Percentiles rank a stretch among this genome's conserved stretches.
Evolutionary conservation across 2,113 vertebrate genomes (phyloP).

Genomic region (Machaerirhynchus nigripectus): DNA sequence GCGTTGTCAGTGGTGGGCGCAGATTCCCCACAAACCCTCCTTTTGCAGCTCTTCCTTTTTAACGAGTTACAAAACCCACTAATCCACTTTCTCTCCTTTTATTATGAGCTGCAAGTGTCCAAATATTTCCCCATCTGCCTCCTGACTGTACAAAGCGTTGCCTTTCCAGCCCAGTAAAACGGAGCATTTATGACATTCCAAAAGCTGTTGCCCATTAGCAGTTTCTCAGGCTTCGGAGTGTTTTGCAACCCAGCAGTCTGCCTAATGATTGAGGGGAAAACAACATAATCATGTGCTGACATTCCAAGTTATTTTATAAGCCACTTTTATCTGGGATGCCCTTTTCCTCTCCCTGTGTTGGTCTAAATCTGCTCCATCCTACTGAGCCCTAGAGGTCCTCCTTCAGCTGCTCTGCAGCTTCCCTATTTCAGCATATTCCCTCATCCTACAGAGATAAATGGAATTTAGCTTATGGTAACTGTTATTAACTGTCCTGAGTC

Average conservation of each 20-base stretch:
- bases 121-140: constrained; percentile 28
- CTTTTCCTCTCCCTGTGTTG: not conserved
- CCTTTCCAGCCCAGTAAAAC: constrained; percentile 27
- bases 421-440: not conserved
- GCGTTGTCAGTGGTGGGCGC: not conserved
- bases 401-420: not conserved
- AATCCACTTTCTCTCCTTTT: constrained; percentile 40
- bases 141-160: not conserved
- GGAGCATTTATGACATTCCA: constrained; percentile 50
- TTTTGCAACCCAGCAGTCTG: constrained; percentile 57
- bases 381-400: not conserved
- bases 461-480: not conserved
- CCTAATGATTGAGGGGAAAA: constrained; percentile 59
- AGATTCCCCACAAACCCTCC: not conserved
- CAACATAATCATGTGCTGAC: constrained; percentile 67
- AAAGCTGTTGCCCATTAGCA: constrained; percentile 67
- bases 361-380: not conserved
- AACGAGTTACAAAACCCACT: constrained; percentile 30
- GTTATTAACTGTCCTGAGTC: not conserved
- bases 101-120: not conserved
- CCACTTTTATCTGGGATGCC: constrained; percentile 37
- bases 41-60: not conserved
- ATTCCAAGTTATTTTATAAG: constrained; percentile 62
- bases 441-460: not conserved
- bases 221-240: constrained; percentile 48